Base-by-base conservation (phyloP, 2,888 invertebrate genomes). In the Tenthredo scrophulariae region DNA sequence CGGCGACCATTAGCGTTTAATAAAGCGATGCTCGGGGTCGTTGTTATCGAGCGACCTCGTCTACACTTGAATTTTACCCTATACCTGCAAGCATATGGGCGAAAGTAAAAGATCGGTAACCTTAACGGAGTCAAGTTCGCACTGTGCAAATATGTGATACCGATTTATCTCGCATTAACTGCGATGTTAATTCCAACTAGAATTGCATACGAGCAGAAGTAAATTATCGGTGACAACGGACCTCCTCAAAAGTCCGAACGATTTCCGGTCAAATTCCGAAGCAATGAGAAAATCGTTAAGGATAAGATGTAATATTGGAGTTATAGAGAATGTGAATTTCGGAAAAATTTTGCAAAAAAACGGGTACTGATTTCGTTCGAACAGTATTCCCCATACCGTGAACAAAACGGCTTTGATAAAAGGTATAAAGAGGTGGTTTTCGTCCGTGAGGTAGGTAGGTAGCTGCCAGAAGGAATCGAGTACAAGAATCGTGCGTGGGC, bases 1-100 rank as follows among this genome's bases (percentile, higher is more conserved):
- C 77, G 77, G 29, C 33, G 74, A 80, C 80, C 62, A 80, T 80
- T 80, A 80, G 80, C 80, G 80, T 80, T 58, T 62, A 80, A 62
- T 65, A 80, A 80, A 80, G 62, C 80, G 80, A 80, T 65, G 80
- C 80, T 62, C 50, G 54, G 46, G 50, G 33, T 77, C 80, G 58
- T 46, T 37, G 77, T 50, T 77, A 77, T 54, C 77, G 54, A 77
- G 33, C 29, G 37, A 54, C 77, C 54, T 50, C 50, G 77, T 50
- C 29, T 33, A 74, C 22, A 74, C 15, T 2, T 22, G 13, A n/a
- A 22, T 22, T 9, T 13, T 10, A 40, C 43, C 22, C 29, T 13
- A 15, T 67, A 33, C 67, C 29, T 40, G 40, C 43, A 43, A 43
- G 26, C 74, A 40, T 26, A 33, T 33, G 5, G 3, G 33, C 33